Percentiles rank a stretch among this genome's conserved stretches.
These are phyloP conservation scores for Lordiphosa fenestrarum DNA, from an alignment of 2,888 invertebrate species.

Conservation along the genomic window DNA sequence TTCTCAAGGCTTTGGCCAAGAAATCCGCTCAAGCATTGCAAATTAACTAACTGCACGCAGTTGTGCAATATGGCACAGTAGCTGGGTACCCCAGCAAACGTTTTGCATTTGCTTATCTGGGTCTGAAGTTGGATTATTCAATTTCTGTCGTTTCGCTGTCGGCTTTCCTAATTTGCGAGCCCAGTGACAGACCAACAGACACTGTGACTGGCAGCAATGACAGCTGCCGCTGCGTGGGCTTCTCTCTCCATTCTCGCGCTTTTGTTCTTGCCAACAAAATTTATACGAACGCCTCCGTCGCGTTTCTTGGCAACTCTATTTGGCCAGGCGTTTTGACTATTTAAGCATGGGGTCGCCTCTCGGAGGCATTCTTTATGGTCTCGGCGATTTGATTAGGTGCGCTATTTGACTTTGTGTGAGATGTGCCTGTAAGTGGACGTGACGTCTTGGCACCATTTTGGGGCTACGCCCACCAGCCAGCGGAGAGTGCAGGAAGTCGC, in stretches of 20 bases:
- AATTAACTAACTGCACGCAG: conserved; percentile 48
- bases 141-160: conserved; percentile 49
- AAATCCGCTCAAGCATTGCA: conserved; percentile 67
- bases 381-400: conserved; percentile 40
- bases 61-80: conserved; percentile 37
- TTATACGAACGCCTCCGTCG: conserved; percentile 61
- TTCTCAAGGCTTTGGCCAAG: conserved; percentile 52
- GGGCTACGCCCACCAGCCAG: conserved; percentile 49
- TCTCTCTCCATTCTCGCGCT: conserved; percentile 19
- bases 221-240: conserved; percentile 41
- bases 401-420: conserved; percentile 14
- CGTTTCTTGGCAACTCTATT: conserved; percentile 55
- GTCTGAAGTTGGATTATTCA: conserved; percentile 25
- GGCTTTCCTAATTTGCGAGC: conserved; percentile 49
- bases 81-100: conserved; percentile 40
- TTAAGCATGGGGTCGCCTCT: conserved; percentile 26
- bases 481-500: conserved; percentile 27
- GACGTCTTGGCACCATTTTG: conserved; percentile 51
- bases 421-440: conserved; percentile 44
- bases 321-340: conserved; percentile 49
- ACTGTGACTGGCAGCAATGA: conserved; percentile 42
- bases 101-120: conserved; percentile 40
- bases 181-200: conserved; percentile 26
- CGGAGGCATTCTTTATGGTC: conserved; percentile 46
- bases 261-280: conserved; percentile 61